phyloP scores from a whole-genome alignment of 1,140 invertebrate genomes.

The Pseudomyrmex flavicornis region DNA sequence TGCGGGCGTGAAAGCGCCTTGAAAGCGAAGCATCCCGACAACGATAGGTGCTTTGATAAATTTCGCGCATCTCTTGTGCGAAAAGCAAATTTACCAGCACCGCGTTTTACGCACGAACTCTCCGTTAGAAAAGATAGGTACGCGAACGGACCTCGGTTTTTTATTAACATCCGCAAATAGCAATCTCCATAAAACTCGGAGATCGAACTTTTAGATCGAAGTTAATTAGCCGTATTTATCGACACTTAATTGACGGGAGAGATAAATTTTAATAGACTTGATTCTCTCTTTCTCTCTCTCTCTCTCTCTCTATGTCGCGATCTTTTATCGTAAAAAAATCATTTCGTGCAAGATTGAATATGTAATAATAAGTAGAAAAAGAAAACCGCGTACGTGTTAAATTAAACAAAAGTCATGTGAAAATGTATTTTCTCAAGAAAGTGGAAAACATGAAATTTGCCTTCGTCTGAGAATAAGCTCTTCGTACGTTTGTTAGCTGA shows the following conservation, averaged over 20 bases:
- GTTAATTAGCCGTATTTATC: not conserved
- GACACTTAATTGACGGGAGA: not conserved
- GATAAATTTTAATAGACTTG: constrained; percentile 18
- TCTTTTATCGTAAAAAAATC: too few relatives aligned
- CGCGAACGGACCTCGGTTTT: not conserved
- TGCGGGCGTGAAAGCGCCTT: constrained; percentile 62
- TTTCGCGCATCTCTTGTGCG: not conserved
- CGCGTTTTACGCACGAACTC: not conserved
- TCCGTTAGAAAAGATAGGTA: not conserved
- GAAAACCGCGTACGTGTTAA: not conserved
- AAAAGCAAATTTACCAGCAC: not conserved
- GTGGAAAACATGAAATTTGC: not conserved
- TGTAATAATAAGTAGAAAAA: too few relatives aligned
- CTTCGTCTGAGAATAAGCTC: not conserved
- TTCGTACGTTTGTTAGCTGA: not conserved
- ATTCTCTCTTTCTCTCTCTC: not conserved
- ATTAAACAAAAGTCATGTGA: not conserved
- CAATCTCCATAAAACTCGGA: not conserved
- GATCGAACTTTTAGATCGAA: not conserved
- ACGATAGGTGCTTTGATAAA: not conserved
- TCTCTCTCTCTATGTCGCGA: too few relatives aligned
- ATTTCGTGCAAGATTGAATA: not conserved
- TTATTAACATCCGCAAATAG: not conserved
- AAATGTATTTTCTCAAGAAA: not conserved
- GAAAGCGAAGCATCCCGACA: constrained; percentile 8